These are phyloP conservation scores for Acestrorhynchus altus DNA, from an alignment of 2,797 vertebrate genomes.

Conservation along the genomic window DNA sequence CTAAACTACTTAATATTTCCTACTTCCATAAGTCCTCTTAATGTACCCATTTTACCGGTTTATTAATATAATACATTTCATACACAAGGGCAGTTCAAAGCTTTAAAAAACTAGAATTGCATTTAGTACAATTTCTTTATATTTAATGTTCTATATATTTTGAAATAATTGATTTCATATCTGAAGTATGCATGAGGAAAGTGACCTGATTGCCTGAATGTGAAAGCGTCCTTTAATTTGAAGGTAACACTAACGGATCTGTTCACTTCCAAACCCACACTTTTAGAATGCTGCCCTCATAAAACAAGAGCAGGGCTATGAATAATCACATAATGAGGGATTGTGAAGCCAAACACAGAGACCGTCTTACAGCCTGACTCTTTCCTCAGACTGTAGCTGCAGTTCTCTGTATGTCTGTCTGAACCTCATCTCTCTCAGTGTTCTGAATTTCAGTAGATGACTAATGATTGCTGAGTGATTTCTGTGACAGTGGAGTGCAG, in stretches of 20 bases:
- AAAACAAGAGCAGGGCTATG: constrained; percentile 28
- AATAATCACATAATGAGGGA: constrained; percentile 32
- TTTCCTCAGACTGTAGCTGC: too few species aligned
- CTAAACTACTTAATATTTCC: too few species aligned
- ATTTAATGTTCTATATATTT: too few species aligned
- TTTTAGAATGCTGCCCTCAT: constrained; percentile 14
- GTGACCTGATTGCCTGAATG: neutral
- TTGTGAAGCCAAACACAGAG: constrained; percentile 11
- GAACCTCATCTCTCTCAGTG: neutral
- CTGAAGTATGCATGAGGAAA: neutral
- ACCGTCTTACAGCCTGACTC: neutral
- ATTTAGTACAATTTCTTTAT: too few species aligned
- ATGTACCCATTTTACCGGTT: too few species aligned
- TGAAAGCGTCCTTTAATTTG: neutral
- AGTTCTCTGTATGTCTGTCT: neutral
- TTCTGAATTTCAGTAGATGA: constrained; percentile 28
- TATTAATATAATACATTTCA: too few species aligned
- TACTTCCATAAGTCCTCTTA: too few species aligned
- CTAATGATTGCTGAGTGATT: constrained; percentile 32
- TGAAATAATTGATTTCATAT: neutral
- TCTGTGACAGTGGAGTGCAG: constrained; percentile 17
- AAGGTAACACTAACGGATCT: neutral
- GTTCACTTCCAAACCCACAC: neutral
- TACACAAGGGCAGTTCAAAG: too few species aligned
- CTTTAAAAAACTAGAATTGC: too few species aligned